phyloP scores from a whole-genome alignment of 2,888 invertebrate genomes.

The Monochamus alternatus region DNA sequence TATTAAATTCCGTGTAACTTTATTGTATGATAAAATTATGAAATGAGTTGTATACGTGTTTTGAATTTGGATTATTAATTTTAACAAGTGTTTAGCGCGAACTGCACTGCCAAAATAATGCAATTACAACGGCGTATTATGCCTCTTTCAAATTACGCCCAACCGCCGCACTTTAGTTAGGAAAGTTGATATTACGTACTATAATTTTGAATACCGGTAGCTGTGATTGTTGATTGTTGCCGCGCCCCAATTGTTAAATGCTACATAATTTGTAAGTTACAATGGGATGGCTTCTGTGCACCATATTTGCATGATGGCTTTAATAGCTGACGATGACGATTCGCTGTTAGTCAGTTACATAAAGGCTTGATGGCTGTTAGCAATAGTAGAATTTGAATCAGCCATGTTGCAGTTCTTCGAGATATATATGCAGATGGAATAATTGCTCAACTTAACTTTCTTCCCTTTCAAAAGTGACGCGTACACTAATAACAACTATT shows the following conservation, averaged over 20 bases:
- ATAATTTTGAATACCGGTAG: conserved; percentile 36
- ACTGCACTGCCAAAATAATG: conserved; percentile 51
- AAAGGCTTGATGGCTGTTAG: too few relatives aligned
- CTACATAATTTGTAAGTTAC: conserved; percentile 38
- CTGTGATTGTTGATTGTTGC: conserved; percentile 37
- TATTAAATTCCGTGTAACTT: conserved; percentile 27
- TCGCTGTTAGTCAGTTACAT: too few relatives aligned
- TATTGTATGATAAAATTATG: conserved; percentile 26
- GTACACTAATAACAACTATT: too few relatives aligned
- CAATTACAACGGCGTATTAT: conserved; percentile 53
- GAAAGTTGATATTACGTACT: conserved; percentile 35
- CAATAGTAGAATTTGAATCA: too few relatives aligned
- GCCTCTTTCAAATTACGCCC: conserved; percentile 53
- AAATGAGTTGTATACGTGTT: conserved; percentile 38
- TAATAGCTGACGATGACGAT: not conserved
- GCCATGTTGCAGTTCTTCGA: too few relatives aligned
- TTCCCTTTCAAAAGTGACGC: too few relatives aligned
- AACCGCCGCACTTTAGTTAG: conserved; percentile 51
- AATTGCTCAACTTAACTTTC: too few relatives aligned
- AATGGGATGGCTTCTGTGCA: conserved; percentile 22
- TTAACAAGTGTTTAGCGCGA: conserved; percentile 48
- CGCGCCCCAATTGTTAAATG: conserved; percentile 39
- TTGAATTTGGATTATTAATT: conserved; percentile 48
- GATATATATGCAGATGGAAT: too few relatives aligned
- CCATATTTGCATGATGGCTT: conserved; percentile 9